A percentile compares a stretch with the other conserved stretches of the same genome.
phyloP scores from a whole-genome alignment of 2,113 vertebrate species.

The Caretta caretta region DNA sequence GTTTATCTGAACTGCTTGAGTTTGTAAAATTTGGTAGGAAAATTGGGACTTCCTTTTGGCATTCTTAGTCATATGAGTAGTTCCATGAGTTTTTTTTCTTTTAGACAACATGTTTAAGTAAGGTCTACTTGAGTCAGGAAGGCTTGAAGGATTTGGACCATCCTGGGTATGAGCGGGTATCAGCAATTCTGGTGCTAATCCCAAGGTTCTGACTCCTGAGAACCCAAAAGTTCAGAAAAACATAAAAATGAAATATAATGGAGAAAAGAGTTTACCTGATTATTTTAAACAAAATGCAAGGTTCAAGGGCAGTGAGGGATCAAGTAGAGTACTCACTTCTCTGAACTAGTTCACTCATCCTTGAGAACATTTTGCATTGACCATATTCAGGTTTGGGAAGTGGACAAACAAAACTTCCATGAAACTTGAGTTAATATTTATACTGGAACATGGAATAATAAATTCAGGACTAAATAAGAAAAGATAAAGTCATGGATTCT shows the following conservation, averaged over 20 bases:
- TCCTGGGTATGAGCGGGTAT: rapidly evolving
- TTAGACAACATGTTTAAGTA: not conserved
- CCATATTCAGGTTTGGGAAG: not conserved
- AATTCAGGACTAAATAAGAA: rapidly evolving
- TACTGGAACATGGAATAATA: not conserved
- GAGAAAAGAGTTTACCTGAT: not conserved
- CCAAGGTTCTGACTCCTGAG: not conserved
- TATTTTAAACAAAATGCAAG: not conserved
- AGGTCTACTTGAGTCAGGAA: not conserved
- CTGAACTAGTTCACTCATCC: not conserved
- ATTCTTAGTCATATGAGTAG: not conserved
- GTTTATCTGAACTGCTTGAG: not conserved
- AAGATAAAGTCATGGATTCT: not conserved
- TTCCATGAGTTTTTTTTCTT: not conserved
- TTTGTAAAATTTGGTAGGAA: not conserved
- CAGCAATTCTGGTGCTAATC: not conserved
- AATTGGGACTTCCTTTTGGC: not conserved
- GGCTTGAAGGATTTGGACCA: rapidly evolving
- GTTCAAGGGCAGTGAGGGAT: not conserved
- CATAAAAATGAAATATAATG: not conserved
- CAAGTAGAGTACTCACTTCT: not conserved
- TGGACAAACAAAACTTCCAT: not conserved
- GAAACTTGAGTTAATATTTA: not conserved
- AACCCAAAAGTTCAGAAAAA: not conserved
- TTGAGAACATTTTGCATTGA: not conserved